A percentile compares a stretch with the other conserved stretches of the same genome.
Evolutionary conservation across 1,140 invertebrate species (phyloP).

Genomic region (Meloidogyne exigua): DNA sequence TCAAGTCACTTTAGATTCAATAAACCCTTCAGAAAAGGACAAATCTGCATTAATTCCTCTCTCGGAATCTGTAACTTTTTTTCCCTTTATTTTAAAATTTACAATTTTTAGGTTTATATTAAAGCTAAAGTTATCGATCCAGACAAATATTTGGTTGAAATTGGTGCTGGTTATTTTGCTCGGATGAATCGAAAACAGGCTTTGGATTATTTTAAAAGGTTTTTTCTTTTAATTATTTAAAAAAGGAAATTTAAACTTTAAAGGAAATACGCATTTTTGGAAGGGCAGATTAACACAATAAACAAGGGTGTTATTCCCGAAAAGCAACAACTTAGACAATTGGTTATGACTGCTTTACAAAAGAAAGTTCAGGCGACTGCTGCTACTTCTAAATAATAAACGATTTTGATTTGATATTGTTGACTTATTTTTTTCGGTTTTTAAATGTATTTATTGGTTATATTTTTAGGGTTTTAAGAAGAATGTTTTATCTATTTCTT

Average conservation of each 20-base stretch:
- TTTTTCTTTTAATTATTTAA: conserved; percentile 21
- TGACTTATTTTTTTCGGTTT: neutral
- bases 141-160: conserved; percentile 49
- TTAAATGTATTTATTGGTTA: neutral
- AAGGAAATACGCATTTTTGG: conserved; percentile 37
- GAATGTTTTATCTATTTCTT: too few species aligned
- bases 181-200: conserved; percentile 54
- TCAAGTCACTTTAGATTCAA: conserved; percentile 35
- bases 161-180: conserved; percentile 59
- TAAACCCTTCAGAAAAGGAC: conserved; percentile 32
- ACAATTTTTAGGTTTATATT: conserved; percentile 50
- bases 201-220: conserved; percentile 51
- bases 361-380: conserved; percentile 46
- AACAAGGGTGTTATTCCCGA: conserved; percentile 46
- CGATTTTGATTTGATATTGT: conserved; percentile 19
- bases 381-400: conserved; percentile 8
- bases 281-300: conserved; percentile 42
- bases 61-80: conserved; percentile 51
- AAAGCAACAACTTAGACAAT: conserved; percentile 43
- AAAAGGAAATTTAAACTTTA: conserved; percentile 6
- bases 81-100: conserved; percentile 16
- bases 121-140: conserved; percentile 47
- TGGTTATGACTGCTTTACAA: conserved; percentile 47
- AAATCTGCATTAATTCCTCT: conserved; percentile 53
- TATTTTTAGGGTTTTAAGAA: neutral